Base-by-base conservation (phyloP, 2,888 invertebrate genomes). In the Platycheirus albimanus region DNA sequence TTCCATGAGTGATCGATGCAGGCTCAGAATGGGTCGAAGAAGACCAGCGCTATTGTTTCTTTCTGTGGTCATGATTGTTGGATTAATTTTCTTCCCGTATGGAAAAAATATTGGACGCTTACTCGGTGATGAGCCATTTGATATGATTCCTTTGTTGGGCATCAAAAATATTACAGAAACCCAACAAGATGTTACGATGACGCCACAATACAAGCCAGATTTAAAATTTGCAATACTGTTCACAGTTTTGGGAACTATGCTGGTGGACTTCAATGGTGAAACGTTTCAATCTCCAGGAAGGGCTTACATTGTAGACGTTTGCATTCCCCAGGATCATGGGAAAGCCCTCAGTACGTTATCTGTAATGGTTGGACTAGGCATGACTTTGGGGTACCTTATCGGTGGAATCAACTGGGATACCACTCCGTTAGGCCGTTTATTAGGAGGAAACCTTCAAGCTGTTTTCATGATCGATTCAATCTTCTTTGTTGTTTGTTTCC, bases 331-430 rank as follows among this genome's bases (percentile, higher is more conserved):
- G 6, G 24, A 24, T 24, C 24, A 24, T 4, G 24, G 24, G 6
- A 24, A 24, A 24, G 24, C 24, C 3, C 24, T 94, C 74, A 93
- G 93, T 76, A 93, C 92, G 47, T 94, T 94, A 86, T 93, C 94
- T 0, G 90, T 94, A 17, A 93, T 94, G 91, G 94, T 94, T 0
- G 94, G 94, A 0, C 87, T 94, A 0, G 94, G 94, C 0, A 94
- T 94, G 7, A 91, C 92, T 5, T 88, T 93, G 38, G 94, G 94
- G 2, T 94, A 94, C 87, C 89, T 92, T 15, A 89, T 93, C 70
- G 92, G 93, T 11, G 93, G 91, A 41, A 90, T 94, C 33, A 91
- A 94, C 87, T 94, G 94, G 94, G 92, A 93, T 85, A 87, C 88
- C 0, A 92, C 92, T 0, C 86, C 88, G 13, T 87, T 92, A 38